Base-by-base conservation (phyloP, 2,888 invertebrate genomes). In the Nycteola revayana region DNA sequence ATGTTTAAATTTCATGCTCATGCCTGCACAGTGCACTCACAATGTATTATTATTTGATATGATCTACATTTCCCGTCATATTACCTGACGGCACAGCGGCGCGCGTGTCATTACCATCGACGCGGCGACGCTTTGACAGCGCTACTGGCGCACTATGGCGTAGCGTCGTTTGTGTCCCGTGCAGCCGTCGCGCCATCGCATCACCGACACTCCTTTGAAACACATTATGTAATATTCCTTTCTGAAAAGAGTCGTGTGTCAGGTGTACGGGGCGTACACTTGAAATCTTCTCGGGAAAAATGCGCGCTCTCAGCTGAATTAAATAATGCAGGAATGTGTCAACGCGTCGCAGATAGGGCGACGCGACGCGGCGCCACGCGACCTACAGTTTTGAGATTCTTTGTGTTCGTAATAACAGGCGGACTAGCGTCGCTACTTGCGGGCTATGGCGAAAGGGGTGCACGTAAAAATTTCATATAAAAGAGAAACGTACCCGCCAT, bases 241-340 rank as follows among this genome's bases (percentile, higher is more conserved):
- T 54, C 48, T 70, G 72, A 75, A 75, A 74, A 67, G 72, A 60
- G 65, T 56, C 44, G 54, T 60, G 73, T 70, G 84, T 78, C 85
- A 83, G 84, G 82, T 84, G 82, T 62, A 67, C 63, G 60, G 53
- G 63, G 66, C 68, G 60, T 65, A 66, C 59, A 68, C 71, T 73
- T 72, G 70, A 70, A 77, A 78, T 78, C 71, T 71, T 66, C 68
- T 73, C 72, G 75, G 81, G 84, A 83, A 83, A 85, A 84, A 82
- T 84, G 77, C 75, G 77, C 70, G 64, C 55, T 62, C 58, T 58
- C 71, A 45, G 48, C 57, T 60, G 77, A 70, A 75, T 78, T 76
- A 81, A 75, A 75, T 81, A 81, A 82, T 77, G 75, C 79, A 70
- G 60, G 75, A 64, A 79, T 74, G 75, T 82, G 83, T 78, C 82